These are phyloP conservation scores for Benitochromis conjunctus DNA, from an alignment of 2,113 vertebrate species.

Conservation along the genomic window DNA sequence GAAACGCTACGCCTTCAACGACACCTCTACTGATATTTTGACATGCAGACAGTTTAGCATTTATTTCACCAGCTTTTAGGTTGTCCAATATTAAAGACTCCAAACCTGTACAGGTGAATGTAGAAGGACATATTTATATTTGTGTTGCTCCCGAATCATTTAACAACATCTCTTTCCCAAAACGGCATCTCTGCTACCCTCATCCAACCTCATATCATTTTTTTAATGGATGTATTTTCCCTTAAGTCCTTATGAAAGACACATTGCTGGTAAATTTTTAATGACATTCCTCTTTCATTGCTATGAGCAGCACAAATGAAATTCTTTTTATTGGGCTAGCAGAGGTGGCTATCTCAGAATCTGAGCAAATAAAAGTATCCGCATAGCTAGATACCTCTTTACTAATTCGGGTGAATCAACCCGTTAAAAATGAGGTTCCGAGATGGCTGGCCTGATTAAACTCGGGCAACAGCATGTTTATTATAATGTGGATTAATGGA, in stretches of 20 bases:
- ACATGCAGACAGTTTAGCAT: background rate
- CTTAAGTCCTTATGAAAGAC: background rate
- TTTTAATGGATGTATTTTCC: background rate
- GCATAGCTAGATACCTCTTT: background rate
- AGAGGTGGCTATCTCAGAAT: background rate
- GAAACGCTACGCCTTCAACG: background rate
- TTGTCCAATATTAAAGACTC: background rate
- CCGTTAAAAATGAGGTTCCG: background rate
- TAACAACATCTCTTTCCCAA: background rate
- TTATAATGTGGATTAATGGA: constrained; percentile 56
- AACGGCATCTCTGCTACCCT: background rate
- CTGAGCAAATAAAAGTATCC: background rate
- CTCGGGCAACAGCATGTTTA: constrained; percentile 20
- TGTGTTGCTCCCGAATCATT: background rate
- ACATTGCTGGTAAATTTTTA: background rate
- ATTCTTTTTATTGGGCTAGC: background rate
- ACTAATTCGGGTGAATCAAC: background rate
- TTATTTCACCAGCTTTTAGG: background rate
- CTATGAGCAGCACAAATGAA: background rate
- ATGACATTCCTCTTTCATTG: background rate
- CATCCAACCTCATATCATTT: background rate
- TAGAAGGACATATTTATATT: background rate
- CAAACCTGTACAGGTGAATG: background rate
- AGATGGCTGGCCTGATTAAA: background rate
- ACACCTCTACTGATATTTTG: too few species aligned